Base-by-base conservation (phyloP, 2,888 invertebrate genomes). In the Agrilus biguttatus region DNA sequence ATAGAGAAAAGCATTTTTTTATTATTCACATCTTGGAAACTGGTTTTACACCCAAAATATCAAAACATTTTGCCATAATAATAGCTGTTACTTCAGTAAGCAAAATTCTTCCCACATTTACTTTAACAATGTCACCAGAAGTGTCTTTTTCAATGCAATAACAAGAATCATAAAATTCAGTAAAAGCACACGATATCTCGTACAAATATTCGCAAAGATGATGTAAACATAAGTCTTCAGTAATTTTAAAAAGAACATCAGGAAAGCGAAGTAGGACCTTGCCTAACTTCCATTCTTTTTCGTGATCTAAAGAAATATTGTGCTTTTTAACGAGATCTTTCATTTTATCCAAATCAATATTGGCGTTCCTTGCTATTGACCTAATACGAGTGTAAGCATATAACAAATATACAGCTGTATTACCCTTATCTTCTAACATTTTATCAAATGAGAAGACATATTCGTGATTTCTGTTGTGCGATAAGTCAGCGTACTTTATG, bases 391-490 rank as follows among this genome's bases (percentile, higher is more conserved):
- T 95, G 53, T 88, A 79, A 0, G 93, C 91, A 65, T 98, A 98
- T 7, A 98, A 68, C 41, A 99, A 70, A 62, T 98, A 99, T 0
- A 95, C 96, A 0, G 98, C 98, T 1, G 98, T 99, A 63, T 99
- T 99, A 8, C 98, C 98, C 62, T 88, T 86, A 63, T 98, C 97
- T 59, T 98, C 96, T 49, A 99, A 72, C 98, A 99, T 99, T 67
- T 92, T 92, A 60, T 98, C 95, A 67, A 96, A 98, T 1, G 95
- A 96, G 68, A 98, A 98, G 2, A 97, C 79, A 61, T 98, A 98
- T 60, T 97, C 97, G 61, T 88, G 86, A 44, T 78, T 79, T 47
- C 95, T 77, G 63, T 93, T 93, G 58, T 96, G 93, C 12, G 85
- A 87, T 39, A 98, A 73, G 71, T 98, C 98, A 5, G 97, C 86